Percentiles rank a stretch among this genome's conserved stretches.
Evolutionary conservation across 1,140 invertebrate genomes (phyloP).

Genomic region (Marisa cornuarietis): DNA sequence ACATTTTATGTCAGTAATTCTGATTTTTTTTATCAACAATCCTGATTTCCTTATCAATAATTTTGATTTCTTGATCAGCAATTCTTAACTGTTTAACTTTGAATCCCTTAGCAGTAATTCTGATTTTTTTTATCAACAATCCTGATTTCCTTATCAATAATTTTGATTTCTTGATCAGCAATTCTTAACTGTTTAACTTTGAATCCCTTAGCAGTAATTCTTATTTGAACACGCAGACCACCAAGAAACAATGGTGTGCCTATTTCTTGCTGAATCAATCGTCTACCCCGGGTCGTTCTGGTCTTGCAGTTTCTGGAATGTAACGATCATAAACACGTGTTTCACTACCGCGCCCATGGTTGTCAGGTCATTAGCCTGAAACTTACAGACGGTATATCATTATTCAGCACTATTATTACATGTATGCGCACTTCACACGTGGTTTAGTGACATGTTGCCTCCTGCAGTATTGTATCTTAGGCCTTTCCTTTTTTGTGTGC

Average conservation of each 20-base stretch:
- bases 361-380: background rate
- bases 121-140: background rate
- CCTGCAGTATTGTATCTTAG: background rate
- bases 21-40: background rate
- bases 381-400: background rate
- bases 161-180: background rate
- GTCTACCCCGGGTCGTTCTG: background rate
- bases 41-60: background rate
- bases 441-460: background rate
- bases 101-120: background rate
- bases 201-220: background rate
- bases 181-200: background rate
- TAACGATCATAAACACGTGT: background rate
- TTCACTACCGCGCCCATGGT: conserved; percentile 8
- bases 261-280: background rate
- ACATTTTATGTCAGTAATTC: background rate
- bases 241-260: background rate
- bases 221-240: background rate
- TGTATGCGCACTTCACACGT: too few relatives aligned
- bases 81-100: background rate
- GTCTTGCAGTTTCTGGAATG: background rate
- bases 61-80: background rate
- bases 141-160: background rate
- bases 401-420: background rate
- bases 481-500: background rate